phyloP scores from a whole-genome alignment of 2,888 invertebrate genomes.

The Trachelus iudaicus region DNA sequence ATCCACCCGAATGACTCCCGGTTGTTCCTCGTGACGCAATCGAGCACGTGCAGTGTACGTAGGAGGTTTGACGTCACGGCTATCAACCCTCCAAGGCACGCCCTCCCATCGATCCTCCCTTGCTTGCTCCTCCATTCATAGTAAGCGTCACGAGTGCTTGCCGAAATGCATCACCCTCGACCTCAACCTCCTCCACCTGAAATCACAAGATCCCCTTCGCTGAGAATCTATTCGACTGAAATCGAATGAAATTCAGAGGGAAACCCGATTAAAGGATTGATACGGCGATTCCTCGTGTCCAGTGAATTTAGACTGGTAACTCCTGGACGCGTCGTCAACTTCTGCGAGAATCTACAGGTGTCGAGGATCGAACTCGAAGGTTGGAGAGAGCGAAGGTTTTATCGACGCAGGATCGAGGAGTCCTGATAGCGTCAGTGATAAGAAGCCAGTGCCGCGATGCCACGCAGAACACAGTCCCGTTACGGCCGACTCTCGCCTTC shows the following conservation, averaged over 20 bases:
- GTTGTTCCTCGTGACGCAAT: conserved; percentile 55
- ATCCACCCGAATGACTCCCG: conserved; percentile 41
- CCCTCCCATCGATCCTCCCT: conserved; percentile 57
- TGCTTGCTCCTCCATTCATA: conserved; percentile 49
- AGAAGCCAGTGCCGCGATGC: background rate
- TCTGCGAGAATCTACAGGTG: background rate
- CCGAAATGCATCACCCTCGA: background rate
- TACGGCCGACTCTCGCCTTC: conserved; percentile 11
- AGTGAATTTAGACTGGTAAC: background rate
- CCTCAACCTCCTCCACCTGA: background rate
- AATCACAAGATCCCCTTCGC: background rate
- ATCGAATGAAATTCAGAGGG: too few species aligned
- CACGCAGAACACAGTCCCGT: conserved; percentile 6
- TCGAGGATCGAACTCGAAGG: conserved; percentile 30
- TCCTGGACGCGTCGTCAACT: background rate
- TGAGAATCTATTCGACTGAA: too few species aligned
- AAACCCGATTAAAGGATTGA: too few species aligned
- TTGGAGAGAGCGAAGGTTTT: conserved; percentile 27
- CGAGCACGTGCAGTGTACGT: conserved; percentile 53
- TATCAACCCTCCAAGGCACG: conserved; percentile 47
- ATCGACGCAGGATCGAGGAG: background rate
- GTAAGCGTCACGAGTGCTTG: background rate
- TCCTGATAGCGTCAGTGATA: background rate
- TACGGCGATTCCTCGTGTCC: background rate
- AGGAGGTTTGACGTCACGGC: conserved; percentile 51